Evolutionary conservation across 2,888 invertebrate genomes (phyloP), one percentile per base, ranked within the genome.

Genomic region (Cryptocephalus moraei): DNA sequence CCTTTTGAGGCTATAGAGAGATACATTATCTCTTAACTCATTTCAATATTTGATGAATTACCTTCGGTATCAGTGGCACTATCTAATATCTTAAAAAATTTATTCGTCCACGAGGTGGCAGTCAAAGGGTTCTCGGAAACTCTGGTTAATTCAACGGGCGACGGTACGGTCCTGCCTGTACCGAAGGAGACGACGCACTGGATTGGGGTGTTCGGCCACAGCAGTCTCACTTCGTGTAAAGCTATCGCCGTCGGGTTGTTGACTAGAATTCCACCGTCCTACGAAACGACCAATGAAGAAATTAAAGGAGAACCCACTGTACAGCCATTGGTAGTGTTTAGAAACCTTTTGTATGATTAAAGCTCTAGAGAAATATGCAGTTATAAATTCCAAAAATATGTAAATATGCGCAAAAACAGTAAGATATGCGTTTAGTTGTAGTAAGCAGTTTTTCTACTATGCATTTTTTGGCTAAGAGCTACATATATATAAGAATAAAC

Each of bases 181-280:
- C 92, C 93, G 44, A 91, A 77, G 0, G 91, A 91, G 39, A 93
- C 77, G 0, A 93, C 79, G 60, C 88, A 86, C 55, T 82, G 82
- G 41, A 92, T 73, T 0, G 78, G 74, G 49, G 73, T 76, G 40
- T 81, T 75, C 0, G 91, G 91, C 85, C 86, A 93, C 39, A 93
- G 68, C 22, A 84, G 76, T 55, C 81, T 81, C 1, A 88, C 85
- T 71, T 93, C 93, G 65, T 91, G 91, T 33, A 92, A 73, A 0
- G 86, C 93, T 9, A 92, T 80, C 2, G 87, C 88, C 8, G 89
- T 82, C 0, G 91, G 91, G 71, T 92, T 93, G 73, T 91, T 91
- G 10, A 84, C 82, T 66, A 90, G 73, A 57, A 91, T 79, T 32
- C 91, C 91, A 54, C 86, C 85, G 71, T 88, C 87, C 82, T 81